A percentile compares a stretch with the other conserved stretches of the same genome.
phyloP scores from a whole-genome alignment of 2,888 invertebrate species.

The Diarsia rubi region DNA sequence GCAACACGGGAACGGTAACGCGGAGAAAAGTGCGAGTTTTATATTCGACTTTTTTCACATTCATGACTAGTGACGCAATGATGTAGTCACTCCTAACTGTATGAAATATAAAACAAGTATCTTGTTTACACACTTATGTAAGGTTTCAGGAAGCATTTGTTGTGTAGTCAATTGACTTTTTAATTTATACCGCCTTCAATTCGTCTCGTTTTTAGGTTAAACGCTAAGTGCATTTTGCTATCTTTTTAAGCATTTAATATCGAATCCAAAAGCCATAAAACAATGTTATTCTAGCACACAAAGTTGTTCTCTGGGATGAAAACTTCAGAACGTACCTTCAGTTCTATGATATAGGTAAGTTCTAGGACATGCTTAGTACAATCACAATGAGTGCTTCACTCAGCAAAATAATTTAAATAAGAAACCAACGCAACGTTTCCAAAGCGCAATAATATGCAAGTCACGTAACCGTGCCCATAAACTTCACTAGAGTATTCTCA shows the following conservation, averaged over 20 bases:
- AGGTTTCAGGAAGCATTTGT: conserved; percentile 52
- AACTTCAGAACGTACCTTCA: neutral
- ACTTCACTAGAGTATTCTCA: conserved; percentile 47
- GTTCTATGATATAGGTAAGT: neutral
- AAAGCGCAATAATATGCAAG: conserved; percentile 18
- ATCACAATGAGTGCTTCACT: neutral
- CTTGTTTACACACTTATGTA: conserved; percentile 42
- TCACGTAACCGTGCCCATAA: conserved; percentile 45
- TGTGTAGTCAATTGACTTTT: conserved; percentile 13
- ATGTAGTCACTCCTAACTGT: conserved; percentile 35
- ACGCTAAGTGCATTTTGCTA: neutral
- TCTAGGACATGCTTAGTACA: neutral
- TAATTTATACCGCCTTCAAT: neutral
- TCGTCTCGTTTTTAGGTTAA: neutral
- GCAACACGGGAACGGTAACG: conserved; percentile 50
- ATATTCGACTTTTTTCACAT: conserved; percentile 60
- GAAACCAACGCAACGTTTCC: conserved; percentile 20
- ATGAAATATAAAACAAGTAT: conserved; percentile 53
- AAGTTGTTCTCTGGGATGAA: neutral
- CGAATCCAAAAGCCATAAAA: neutral
- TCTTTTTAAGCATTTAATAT: neutral
- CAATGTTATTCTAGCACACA: no score
- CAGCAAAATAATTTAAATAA: conserved; percentile 22
- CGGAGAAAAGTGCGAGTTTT: conserved; percentile 55
- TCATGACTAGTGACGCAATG: conserved; percentile 53